Conservation (phyloP, 2,888 invertebrate genomes). For the Heliothis peltigera region DNA sequence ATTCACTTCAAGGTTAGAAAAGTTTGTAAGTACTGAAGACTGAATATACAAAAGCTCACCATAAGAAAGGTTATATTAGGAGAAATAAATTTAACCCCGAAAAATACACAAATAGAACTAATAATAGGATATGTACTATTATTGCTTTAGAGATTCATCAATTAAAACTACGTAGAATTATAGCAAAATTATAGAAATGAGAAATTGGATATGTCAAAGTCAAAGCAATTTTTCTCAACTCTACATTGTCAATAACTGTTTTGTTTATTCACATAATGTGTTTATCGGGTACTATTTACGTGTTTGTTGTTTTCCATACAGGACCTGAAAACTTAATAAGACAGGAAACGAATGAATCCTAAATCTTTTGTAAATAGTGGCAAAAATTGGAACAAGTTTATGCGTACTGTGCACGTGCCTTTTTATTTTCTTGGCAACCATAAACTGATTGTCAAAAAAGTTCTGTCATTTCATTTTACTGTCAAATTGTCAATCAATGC, state of each 20-base stretch:
- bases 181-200: slow-evolving; percentile 34
- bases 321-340: too few relatives aligned
- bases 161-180: slow-evolving; percentile 22
- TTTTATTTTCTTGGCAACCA: slow-evolving; percentile 6
- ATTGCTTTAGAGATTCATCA: slow-evolving; percentile 38
- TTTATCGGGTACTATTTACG: neutral
- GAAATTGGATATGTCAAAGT: slow-evolving; percentile 17
- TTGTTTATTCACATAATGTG: neutral
- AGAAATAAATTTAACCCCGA: slow-evolving; percentile 3
- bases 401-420: neutral
- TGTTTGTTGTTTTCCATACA: too few relatives aligned
- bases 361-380: too few relatives aligned
- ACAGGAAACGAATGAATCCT: too few relatives aligned
- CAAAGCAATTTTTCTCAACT: slow-evolving; percentile 6
- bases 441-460: slow-evolving; percentile 11
- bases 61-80: slow-evolving; percentile 30
- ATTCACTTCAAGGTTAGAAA: slow-evolving; percentile 58
- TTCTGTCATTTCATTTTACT: slow-evolving; percentile 15
- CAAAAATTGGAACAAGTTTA: neutral
- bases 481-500: slow-evolving; percentile 28
- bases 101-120: slow-evolving; percentile 18
- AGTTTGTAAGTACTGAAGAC: slow-evolving; percentile 45
- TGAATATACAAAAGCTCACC: slow-evolving; percentile 35
- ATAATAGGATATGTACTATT: slow-evolving; percentile 45
- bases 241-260: neutral